Base-by-base conservation (phyloP, 2,888 invertebrate species). In the Archaeoteleia sp. region DNA sequence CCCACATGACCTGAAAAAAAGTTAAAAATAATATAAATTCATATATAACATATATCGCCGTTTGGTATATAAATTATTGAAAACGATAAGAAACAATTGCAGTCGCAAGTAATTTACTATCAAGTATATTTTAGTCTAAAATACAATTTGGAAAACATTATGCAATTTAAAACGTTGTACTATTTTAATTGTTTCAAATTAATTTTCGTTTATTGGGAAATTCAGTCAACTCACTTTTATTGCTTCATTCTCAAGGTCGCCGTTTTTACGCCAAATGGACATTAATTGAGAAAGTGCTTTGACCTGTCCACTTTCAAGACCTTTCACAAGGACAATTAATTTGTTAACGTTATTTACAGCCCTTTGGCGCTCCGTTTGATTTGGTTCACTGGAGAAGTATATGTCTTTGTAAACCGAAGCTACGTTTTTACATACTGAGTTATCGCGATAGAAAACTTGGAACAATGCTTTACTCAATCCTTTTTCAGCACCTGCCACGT, bases 1-100 rank as follows among this genome's bases (percentile, higher is more conserved):
- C 93, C 93, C 95, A 97, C 61, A 97, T 87, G 7, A 94, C 90
- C 88, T 95, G 87, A 60, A 89, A 61, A 67, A 66, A 82, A 78
- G 9, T 86, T 79, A 43, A 63, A 37, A 30, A 39, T 32, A 23
- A 27, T n/a, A 51, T n/a, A n/a, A n/a, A 37, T 27, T 37, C 7
- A 42, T 20, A 30, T 12, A 32, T 32, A 6, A 39, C 27, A 5
- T 37, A 25, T 27, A 27, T 20, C 40, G n/a, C n/a, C n/a, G n/a
- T n/a, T n/a, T n/a, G n/a, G n/a, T n/a, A n/a, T n/a, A n/a, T n/a
- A n/a, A n/a, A n/a, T n/a, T n/a, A n/a, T n/a, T n/a, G n/a, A n/a
- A n/a, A n/a, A n/a, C n/a, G n/a, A n/a, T n/a, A n/a, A n/a, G n/a
- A n/a, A n/a, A n/a, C n/a, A n/a, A n/a, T n/a, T n/a, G n/a, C n/a